Percentiles rank a stretch among this genome's conserved stretches.
These are phyloP conservation scores for Saccopteryx leptura DNA, from an alignment of 2,113 vertebrate species.

Conservation along the genomic window DNA sequence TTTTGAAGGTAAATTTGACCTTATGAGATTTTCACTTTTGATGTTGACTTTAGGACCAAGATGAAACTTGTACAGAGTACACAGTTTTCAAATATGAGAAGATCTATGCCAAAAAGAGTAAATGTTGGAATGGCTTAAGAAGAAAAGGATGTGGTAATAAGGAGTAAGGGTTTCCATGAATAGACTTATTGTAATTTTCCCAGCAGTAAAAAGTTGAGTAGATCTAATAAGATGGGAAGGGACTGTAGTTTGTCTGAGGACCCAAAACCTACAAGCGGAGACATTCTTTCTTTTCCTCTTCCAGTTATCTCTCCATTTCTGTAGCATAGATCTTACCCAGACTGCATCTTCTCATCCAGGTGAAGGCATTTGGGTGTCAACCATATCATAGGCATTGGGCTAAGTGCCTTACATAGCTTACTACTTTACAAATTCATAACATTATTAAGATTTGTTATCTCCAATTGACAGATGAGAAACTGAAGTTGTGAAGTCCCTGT, in stretches of 20 bases:
- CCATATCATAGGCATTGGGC: neutral
- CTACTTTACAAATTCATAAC: neutral
- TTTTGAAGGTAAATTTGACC: neutral
- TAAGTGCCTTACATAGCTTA: constrained; percentile 14
- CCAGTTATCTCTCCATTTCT: neutral
- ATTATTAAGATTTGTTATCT: neutral
- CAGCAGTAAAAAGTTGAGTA: neutral
- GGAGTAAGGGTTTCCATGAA: neutral
- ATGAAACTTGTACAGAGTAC: neutral
- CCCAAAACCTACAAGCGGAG: neutral
- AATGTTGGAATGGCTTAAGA: neutral
- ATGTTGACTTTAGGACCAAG: constrained; percentile 2
- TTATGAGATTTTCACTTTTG: neutral
- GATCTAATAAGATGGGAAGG: neutral
- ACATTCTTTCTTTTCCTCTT: neutral
- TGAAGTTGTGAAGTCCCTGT: neutral
- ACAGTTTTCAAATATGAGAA: neutral
- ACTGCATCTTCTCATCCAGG: neutral
- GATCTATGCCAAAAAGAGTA: neutral
- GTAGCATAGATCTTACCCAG: neutral
- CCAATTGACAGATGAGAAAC: neutral
- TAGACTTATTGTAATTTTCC: neutral
- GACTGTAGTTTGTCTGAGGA: neutral
- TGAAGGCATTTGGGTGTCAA: neutral
- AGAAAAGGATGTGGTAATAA: neutral